Percentiles rank a stretch among this genome's conserved stretches.
These are phyloP conservation scores for Candidula unifasciata DNA, from an alignment of 2,888 invertebrate species.

Conservation along the genomic window DNA sequence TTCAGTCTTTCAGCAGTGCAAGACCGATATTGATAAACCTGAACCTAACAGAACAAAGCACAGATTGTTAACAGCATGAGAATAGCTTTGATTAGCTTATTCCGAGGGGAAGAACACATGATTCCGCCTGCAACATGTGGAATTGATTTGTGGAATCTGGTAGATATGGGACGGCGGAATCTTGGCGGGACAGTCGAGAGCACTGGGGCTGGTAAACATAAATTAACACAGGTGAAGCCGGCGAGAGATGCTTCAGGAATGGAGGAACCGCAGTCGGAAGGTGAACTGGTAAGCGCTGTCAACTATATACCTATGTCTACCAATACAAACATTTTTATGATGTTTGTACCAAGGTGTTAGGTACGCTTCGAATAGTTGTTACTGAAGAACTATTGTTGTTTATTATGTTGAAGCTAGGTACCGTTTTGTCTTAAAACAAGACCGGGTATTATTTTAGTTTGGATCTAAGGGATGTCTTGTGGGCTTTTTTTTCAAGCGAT, in stretches of 20 bases:
- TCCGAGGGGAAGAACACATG: not conserved
- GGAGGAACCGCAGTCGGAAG: conserved; percentile 1
- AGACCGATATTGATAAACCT: not conserved
- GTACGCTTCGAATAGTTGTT: no score
- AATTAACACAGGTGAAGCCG: conserved; percentile 1
- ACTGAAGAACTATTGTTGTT: no score
- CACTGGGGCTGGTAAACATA: not conserved
- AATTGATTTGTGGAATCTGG: not conserved
- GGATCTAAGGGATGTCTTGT: no score
- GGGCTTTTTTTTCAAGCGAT: no score
- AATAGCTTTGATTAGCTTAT: not conserved
- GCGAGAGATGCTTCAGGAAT: not conserved
- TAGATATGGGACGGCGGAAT: not conserved
- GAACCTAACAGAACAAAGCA: no score
- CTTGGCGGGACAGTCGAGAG: not conserved
- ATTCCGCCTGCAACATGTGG: not conserved
- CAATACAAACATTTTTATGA: no score
- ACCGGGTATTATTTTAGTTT: no score
- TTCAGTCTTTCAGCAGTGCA: not conserved
- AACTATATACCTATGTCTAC: no score
- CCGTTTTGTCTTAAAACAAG: no score
- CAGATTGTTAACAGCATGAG: not conserved
- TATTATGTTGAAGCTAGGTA: no score
- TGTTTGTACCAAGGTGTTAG: no score
- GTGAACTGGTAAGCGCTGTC: not conserved